These are phyloP conservation scores for Lepidurus apus DNA, from an alignment of 1,140 invertebrate species.

Conservation along the genomic window DNA sequence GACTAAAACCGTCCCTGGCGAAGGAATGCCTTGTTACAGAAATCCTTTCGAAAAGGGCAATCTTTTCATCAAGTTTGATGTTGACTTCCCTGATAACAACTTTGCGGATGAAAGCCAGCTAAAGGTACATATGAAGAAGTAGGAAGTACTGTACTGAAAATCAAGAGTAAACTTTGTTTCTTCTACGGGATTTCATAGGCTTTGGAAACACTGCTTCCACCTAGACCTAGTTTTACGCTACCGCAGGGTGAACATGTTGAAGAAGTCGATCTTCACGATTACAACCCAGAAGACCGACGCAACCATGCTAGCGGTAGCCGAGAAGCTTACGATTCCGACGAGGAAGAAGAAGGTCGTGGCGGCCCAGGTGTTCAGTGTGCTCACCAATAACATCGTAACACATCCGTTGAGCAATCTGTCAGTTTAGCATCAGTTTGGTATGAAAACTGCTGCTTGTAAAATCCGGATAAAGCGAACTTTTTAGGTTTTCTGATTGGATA, in stretches of 20 bases:
- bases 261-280: slow-evolving; percentile 74
- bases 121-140: slow-evolving; percentile 45
- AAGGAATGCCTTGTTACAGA: slow-evolving; percentile 85
- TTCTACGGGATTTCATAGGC: slow-evolving; percentile 43
- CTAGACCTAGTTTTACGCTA: slow-evolving; percentile 57
- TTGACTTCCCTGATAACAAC: slow-evolving; percentile 75
- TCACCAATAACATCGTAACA: slow-evolving; percentile 53
- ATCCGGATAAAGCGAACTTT: neutral
- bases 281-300: slow-evolving; percentile 51
- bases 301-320: slow-evolving; percentile 47
- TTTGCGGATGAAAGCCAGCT: slow-evolving; percentile 65
- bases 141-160: slow-evolving; percentile 31
- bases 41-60: slow-evolving; percentile 78
- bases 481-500: neutral
- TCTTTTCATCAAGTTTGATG: slow-evolving; percentile 78
- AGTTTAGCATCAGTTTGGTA: neutral
- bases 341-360: slow-evolving; percentile 57
- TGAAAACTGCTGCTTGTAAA: neutral
- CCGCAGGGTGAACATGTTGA: slow-evolving; percentile 70
- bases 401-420: neutral
- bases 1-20: slow-evolving; percentile 68
- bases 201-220: slow-evolving; percentile 65
- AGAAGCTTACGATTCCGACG: slow-evolving; percentile 62
- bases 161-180: neutral
- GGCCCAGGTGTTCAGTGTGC: slow-evolving; percentile 61